phyloP scores from a whole-genome alignment of 2,797 vertebrate species.

The Agapornis canus region DNA sequence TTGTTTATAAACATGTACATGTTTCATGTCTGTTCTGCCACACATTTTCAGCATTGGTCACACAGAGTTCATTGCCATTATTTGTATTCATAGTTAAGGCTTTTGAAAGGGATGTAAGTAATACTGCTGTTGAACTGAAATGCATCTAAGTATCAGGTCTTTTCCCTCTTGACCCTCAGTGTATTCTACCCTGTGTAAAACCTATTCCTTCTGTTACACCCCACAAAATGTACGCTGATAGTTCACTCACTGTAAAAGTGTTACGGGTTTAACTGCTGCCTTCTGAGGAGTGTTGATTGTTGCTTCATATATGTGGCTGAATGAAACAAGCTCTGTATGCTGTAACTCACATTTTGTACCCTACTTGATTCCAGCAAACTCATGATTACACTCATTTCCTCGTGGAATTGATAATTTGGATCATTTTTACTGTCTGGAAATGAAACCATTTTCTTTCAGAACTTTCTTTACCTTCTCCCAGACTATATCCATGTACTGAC shows the following conservation, averaged over 20 bases:
- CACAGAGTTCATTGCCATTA: not conserved
- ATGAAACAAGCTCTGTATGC: not conserved
- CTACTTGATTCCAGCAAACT: not conserved
- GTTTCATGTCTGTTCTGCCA: not conserved
- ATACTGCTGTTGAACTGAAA: not conserved
- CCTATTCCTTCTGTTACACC: not conserved
- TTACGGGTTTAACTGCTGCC: not conserved
- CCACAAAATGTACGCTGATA: not conserved
- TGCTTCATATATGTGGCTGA: accelerated
- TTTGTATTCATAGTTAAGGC: not conserved
- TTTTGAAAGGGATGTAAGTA: not conserved
- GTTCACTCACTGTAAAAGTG: not conserved
- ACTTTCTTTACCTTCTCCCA: not conserved
- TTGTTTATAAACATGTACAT: conserved; percentile 4
- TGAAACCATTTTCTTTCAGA: not conserved
- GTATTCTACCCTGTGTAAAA: not conserved
- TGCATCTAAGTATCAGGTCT: not conserved
- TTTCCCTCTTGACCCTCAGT: not conserved
- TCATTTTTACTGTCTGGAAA: not conserved
- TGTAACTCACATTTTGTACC: not conserved
- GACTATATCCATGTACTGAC: not conserved
- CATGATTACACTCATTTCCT: not conserved
- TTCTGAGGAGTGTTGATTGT: not conserved
- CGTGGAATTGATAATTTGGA: not conserved
- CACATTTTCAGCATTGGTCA: not conserved